Percentiles rank a stretch among this genome's conserved stretches.
Evolutionary conservation across 2,113 vertebrate genomes (phyloP).

Genomic region (Picathartes gymnocephalus): DNA sequence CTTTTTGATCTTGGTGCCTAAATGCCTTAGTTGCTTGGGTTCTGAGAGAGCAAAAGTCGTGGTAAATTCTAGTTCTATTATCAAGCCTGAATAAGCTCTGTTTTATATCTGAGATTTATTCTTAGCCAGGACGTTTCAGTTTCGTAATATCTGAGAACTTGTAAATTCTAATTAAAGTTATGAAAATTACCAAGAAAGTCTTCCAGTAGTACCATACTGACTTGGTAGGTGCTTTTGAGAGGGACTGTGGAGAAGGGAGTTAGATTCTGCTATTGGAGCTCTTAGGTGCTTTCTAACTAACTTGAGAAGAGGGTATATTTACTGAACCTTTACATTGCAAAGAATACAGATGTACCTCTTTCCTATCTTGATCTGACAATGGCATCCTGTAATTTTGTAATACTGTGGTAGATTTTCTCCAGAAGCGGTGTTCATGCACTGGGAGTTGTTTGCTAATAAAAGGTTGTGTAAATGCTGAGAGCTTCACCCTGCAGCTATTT

Average conservation of each 20-base stretch:
- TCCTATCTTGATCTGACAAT: background rate
- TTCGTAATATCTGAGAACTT: background rate
- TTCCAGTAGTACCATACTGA: background rate
- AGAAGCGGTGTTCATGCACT: background rate
- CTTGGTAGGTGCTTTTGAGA: background rate
- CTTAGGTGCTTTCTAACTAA: background rate
- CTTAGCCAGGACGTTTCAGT: background rate
- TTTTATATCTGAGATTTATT: background rate
- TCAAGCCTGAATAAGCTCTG: background rate
- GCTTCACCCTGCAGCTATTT: background rate
- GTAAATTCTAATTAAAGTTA: background rate
- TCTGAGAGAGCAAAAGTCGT: background rate
- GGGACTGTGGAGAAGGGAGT: background rate
- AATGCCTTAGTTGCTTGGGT: background rate
- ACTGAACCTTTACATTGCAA: background rate
- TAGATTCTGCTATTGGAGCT: background rate
- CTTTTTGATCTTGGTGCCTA: background rate
- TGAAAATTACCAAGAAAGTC: background rate
- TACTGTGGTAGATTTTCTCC: background rate
- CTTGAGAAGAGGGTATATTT: background rate
- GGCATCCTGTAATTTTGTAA: background rate
- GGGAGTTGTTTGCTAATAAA: background rate
- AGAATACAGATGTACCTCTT: background rate
- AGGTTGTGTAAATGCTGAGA: background rate
- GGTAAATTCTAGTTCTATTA: background rate